These are phyloP conservation scores for Notodonta ziczac DNA, from an alignment of 2,888 invertebrate species.

Conservation along the genomic window DNA sequence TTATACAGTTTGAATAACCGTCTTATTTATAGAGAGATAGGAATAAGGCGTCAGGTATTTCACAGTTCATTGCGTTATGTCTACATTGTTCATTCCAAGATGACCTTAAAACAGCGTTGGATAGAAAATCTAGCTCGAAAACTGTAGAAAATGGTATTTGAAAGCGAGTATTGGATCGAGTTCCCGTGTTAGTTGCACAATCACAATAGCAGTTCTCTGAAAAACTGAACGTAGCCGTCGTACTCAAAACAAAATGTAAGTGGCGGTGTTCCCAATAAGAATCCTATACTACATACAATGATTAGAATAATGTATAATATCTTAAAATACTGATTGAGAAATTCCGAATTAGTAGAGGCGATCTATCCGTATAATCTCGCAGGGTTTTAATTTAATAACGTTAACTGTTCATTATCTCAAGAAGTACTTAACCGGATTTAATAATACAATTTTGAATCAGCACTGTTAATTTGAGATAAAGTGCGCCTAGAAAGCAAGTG, in stretches of 20 bases:
- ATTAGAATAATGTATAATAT: too few relatives aligned
- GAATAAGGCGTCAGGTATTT: slow-evolving; percentile 24
- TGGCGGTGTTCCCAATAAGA: neutral
- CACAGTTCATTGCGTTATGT: slow-evolving; percentile 32
- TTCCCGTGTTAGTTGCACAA: slow-evolving; percentile 25
- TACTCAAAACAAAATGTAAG: slow-evolving; percentile 12
- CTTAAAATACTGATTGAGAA: too few relatives aligned
- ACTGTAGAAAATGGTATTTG: slow-evolving; percentile 16
- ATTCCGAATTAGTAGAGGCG: too few relatives aligned
- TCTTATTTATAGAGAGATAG: slow-evolving; percentile 10
- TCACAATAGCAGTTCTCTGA: slow-evolving; percentile 22
- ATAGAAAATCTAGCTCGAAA: slow-evolving; percentile 18
- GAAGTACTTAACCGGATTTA: neutral
- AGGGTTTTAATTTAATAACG: too few relatives aligned
- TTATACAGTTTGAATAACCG: too few relatives aligned
- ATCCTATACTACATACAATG: neutral
- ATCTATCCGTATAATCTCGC: too few relatives aligned
- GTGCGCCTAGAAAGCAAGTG: too few relatives aligned
- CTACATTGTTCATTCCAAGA: slow-evolving; percentile 25
- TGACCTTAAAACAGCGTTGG: slow-evolving; percentile 27
- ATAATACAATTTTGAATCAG: too few relatives aligned
- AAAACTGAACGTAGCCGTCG: slow-evolving; percentile 32
- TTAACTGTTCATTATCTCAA: neutral
- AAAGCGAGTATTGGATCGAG: slow-evolving; percentile 26
- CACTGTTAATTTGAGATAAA: too few relatives aligned